Evolutionary conservation across 2,113 vertebrate species (phyloP).

Genomic region (Leptocoma aspasia): DNA sequence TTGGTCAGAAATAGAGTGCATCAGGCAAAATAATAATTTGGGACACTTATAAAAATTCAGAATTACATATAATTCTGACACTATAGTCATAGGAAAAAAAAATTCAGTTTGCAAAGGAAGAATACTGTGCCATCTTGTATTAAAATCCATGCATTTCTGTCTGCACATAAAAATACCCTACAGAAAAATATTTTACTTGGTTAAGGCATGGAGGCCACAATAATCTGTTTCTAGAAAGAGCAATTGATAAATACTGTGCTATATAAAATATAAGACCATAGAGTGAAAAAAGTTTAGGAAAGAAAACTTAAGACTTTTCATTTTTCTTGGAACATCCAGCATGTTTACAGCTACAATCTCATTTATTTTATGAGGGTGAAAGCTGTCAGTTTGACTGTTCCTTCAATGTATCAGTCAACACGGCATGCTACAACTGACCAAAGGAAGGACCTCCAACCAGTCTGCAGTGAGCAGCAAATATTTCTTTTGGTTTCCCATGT

Average conservation of each 20-base stretch:
- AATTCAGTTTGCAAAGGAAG: neutral
- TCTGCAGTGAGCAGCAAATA: neutral
- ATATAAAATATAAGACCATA: neutral
- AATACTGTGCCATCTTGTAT: neutral
- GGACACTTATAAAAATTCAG: neutral
- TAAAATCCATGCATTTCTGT: neutral
- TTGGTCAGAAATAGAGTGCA: neutral
- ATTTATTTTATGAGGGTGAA: neutral
- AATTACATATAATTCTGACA: neutral
- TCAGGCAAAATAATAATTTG: neutral
- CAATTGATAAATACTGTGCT: neutral
- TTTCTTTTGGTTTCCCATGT: neutral
- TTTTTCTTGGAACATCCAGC: neutral
- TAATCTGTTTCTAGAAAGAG: neutral
- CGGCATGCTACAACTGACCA: neutral
- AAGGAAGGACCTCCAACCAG: neutral
- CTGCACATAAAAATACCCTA: neutral
- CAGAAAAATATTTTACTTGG: neutral
- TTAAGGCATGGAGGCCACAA: neutral
- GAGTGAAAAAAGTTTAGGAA: neutral
- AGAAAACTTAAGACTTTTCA: neutral
- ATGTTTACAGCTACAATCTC: neutral
- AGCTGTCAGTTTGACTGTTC: neutral
- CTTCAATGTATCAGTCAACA: neutral
- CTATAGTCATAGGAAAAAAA: neutral